Evolutionary conservation across 2,888 invertebrate genomes (phyloP), one percentile per base, ranked within the genome.

Genomic region (Oligia strigilis): DNA sequence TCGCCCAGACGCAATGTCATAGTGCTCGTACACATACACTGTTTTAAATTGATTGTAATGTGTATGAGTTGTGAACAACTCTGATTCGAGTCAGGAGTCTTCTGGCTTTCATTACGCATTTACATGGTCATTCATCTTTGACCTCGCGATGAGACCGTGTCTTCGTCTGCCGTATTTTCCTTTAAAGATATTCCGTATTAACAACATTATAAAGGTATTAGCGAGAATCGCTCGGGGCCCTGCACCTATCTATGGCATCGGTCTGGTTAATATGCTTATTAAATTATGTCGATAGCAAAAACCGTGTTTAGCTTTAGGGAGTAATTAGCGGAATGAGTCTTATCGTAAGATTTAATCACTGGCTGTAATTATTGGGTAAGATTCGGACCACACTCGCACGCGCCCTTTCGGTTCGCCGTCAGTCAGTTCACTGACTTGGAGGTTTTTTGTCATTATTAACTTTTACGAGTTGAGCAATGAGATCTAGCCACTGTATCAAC

Each of bases 221-320:
- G 94, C 94, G 91, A 92, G 93, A 92, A 95, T 80, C 90, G 96
- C 97, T 93, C 91, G 91, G 90, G 95, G 96, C 94, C 86, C 80
- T 83, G 90, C 89, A 92, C 94, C 93, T 96, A 96, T 97, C 97
- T 95, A 94, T 93, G 93, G 94, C 94, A 96, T 97, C 96, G 94
- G 93, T 91, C 94, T 92, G 94, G 93, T 95, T 96, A 97, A 96
- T 96, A 95, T 95, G 94, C 95, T 96, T 97, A 97, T 97, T 96
- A 97, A 96, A 96, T 96, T 96, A 95, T 94, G 94, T 96, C 94
- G 95, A 96, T 94, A 94, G 97, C 96, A 96, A 97, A 96, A 97
- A 95, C 94, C 91, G 93, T 90, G 93, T 96, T 96, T 97, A 94
- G 97, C 97, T 97, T 96, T 95, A 97, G 97, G 97, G 97, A 97